phyloP scores from a whole-genome alignment of 2,113 vertebrate species.

The Bombycilla garrulus region DNA sequence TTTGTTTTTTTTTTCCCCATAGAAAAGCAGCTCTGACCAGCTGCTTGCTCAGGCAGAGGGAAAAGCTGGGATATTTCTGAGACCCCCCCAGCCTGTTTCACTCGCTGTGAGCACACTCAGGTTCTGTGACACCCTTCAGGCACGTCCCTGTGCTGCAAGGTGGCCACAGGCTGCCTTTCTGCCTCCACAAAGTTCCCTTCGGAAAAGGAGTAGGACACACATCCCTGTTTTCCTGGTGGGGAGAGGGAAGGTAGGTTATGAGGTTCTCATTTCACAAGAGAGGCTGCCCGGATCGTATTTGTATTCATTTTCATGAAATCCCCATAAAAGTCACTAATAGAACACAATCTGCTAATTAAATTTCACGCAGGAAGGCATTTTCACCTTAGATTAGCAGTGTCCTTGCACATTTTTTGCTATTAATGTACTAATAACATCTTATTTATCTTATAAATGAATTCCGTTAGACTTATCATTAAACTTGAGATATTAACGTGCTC shows the following conservation, averaged over 20 bases:
- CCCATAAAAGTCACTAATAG: constrained; percentile 75
- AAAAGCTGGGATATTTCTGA: not conserved
- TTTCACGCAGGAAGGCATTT: constrained; percentile 75
- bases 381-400: constrained; percentile 76
- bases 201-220: not conserved
- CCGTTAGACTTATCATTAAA: constrained; percentile 74
- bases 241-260: constrained; percentile 29
- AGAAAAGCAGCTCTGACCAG: not conserved
- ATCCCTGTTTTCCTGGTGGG: not conserved
- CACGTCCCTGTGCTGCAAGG: not conserved
- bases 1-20: not conserved
- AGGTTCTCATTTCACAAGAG: constrained; percentile 46
- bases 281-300: constrained; percentile 69
- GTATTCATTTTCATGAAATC: constrained; percentile 78
- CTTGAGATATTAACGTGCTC: constrained; percentile 71
- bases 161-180: not conserved
- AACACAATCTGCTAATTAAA: constrained; percentile 82
- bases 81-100: not conserved
- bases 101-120: not conserved
- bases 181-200: not conserved
- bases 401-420: constrained; percentile 74
- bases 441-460: constrained; percentile 78
- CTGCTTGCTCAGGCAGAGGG: not conserved
- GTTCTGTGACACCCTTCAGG: fast-evolving
- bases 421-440: constrained; percentile 76